phyloP scores from a whole-genome alignment of 2,888 invertebrate genomes.

The Sisyra nigra region DNA sequence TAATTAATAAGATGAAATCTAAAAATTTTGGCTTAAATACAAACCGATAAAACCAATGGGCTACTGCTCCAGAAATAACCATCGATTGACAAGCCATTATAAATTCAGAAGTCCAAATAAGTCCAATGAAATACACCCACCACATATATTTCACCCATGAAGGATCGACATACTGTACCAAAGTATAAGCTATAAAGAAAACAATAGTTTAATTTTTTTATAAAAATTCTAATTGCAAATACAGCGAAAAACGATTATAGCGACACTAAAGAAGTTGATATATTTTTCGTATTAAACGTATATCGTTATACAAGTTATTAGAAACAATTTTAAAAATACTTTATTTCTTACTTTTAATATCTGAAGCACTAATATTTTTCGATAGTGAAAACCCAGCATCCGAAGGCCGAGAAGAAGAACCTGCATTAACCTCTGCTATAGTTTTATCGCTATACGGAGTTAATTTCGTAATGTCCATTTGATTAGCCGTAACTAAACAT shows the following conservation, averaged over 20 bases:
- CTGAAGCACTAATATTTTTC: constrained; percentile 13
- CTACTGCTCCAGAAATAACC: constrained; percentile 84
- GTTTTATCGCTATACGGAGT: constrained; percentile 12
- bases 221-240: constrained; percentile 6
- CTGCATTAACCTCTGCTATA: neutral
- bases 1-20: neutral
- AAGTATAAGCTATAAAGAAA: constrained; percentile 34
- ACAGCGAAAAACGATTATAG: neutral
- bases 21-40: neutral
- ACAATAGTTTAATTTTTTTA: constrained; percentile 6
- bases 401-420: neutral
- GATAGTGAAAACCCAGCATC: constrained; percentile 7
- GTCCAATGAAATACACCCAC: constrained; percentile 81
- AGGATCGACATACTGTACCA: constrained; percentile 59
- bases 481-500: constrained; percentile 71
- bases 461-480: constrained; percentile 18
- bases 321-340: too few species aligned
- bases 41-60: constrained; percentile 86
- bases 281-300: too few species aligned
- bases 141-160: constrained; percentile 82
- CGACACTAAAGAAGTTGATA: neutral
- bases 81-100: constrained; percentile 90
- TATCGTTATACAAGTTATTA: too few species aligned
- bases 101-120: constrained; percentile 89
- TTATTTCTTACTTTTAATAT: constrained; percentile 18